Evolutionary conservation across 2,888 invertebrate genomes (phyloP).

Genomic region (Melitaea athalia): DNA sequence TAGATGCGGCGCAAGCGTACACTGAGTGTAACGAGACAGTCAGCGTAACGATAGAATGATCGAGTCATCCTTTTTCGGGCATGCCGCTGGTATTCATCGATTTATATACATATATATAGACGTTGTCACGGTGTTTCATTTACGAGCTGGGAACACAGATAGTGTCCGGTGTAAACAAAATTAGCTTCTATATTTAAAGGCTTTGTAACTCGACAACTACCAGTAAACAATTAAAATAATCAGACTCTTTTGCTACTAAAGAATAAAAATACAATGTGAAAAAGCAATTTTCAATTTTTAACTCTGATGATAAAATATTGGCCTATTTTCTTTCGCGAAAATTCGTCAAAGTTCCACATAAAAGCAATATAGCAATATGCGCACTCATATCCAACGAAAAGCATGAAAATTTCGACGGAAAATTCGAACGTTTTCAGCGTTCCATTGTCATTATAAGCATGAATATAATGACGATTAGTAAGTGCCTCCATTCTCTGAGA

Average conservation of each 20-base stretch:
- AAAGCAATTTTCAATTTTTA: neutral
- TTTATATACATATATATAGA: too few species aligned
- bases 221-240: too few species aligned
- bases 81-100: too few species aligned
- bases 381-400: neutral
- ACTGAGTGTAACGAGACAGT: too few species aligned
- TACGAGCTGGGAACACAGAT: too few species aligned
- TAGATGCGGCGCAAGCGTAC: too few species aligned
- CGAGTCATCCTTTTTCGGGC: too few species aligned
- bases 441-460: conserved; percentile 13
- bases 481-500: neutral
- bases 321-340: neutral
- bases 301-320: neutral
- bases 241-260: neutral
- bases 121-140: too few species aligned
- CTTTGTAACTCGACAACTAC: too few species aligned
- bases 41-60: too few species aligned
- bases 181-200: too few species aligned
- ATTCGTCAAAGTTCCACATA: conserved; percentile 3
- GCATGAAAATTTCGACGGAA: conserved; percentile 14
- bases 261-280: neutral
- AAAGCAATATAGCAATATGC: conserved; percentile 19
- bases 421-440: conserved; percentile 13
- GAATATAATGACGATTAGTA: conserved; percentile 4
- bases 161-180: too few species aligned